These are phyloP conservation scores for Apoderus coryli DNA, from an alignment of 2,888 invertebrate genomes.

Conservation along the genomic window DNA sequence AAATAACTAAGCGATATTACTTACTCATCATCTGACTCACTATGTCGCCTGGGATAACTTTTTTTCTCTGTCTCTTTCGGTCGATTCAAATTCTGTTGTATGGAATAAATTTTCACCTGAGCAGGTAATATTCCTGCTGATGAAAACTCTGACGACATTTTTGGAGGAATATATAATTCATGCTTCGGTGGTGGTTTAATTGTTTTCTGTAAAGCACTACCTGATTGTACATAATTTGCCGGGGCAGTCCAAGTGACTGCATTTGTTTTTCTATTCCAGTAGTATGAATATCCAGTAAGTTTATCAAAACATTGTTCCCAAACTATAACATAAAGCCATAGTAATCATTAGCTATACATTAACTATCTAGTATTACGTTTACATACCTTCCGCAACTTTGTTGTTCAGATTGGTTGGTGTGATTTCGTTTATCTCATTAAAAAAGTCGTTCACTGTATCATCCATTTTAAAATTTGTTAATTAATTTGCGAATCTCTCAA, in stretches of 20 bases:
- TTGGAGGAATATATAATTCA: conserved; percentile 21
- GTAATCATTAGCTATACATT: conserved; percentile 1
- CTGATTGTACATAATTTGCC: conserved; percentile 29
- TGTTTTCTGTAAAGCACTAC: conserved; percentile 10
- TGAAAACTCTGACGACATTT: conserved; percentile 22
- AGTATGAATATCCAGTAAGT: conserved; percentile 45
- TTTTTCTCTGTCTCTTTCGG: conserved; percentile 8
- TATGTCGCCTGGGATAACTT: too few relatives aligned
- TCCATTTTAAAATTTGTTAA: too few relatives aligned
- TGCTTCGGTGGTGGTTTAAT: conserved; percentile 4
- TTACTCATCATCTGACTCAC: conserved; percentile 26
- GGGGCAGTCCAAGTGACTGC: conserved; percentile 52
- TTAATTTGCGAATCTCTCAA: too few relatives aligned
- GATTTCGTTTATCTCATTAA: conserved; percentile 32
- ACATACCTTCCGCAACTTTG: conserved; percentile 8
- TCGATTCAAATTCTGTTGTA: conserved; percentile 15
- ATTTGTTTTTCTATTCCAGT: conserved; percentile 48
- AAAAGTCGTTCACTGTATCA: conserved; percentile 30
- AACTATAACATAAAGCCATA: conserved; percentile 7
- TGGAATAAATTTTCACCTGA: conserved; percentile 18
- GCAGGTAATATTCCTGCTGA: conserved; percentile 13
- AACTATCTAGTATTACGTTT: not conserved
- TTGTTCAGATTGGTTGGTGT: conserved; percentile 17
- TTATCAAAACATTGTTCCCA: conserved; percentile 54
- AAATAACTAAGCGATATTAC: conserved; percentile 14